Evolutionary conservation across 2,888 invertebrate genomes (phyloP), one percentile per base, ranked within the genome.

Genomic region (Ametastegia equiseti): DNA sequence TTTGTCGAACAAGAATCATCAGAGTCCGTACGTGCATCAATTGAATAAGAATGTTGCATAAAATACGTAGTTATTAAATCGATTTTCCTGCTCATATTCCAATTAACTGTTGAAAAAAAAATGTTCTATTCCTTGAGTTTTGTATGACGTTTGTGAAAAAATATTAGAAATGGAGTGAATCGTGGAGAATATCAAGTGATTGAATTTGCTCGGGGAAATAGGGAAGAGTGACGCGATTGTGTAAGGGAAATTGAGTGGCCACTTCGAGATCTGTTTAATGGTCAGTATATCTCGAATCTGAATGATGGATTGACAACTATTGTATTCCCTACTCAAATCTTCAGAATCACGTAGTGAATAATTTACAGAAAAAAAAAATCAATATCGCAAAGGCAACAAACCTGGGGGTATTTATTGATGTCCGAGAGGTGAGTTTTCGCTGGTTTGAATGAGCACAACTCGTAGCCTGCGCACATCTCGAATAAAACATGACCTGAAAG

Each of bases 391-490:
- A 19, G 30, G 60, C 54, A 83, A 90, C 91, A 92, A 90, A 97
- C 96, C 92, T 96, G 95, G 79, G 97, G 96, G 92, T 94, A 94
- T 88, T 94, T 93, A 86, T 94, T 94, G 86, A 96, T 92, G 91
- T 96, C 95, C 91, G 94, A 90, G 90, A 96, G 93, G 88, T 97
- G 95, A 84, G 95, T 95, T 2, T 95, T 94, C 85, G 96, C 94
- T 75, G 96, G 96, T 88, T 94, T 94, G 78, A 97, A 94, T 57
- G 95, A 93, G 86, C 95, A 95, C 84, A 97, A 92, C 88, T 97
- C 97, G 85, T 96, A 95, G 54, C 97, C 98, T 23, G 97, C 95
- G 87, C 97, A 96, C 98, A 98, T 98, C 93, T 98, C 98, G 91
- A 96, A 98, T 81, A 98, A 93, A 88, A 98, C 94, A 91, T 97